Conservation (phyloP, 2,888 invertebrate species). For the Gandaritis pyraliata region DNA sequence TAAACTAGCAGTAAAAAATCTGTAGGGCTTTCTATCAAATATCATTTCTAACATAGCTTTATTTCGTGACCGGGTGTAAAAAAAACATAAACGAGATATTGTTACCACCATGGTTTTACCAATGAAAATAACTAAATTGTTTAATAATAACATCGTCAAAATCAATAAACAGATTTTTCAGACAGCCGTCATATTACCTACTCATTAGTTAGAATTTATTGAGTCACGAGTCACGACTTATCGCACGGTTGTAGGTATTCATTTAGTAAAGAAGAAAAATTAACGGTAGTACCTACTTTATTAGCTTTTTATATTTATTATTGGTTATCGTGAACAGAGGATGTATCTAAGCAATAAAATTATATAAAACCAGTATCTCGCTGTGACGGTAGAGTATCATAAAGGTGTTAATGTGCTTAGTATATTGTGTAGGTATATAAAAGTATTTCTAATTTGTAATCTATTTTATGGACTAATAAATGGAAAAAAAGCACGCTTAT, state of each 20-base stretch:
- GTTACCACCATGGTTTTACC: no score
- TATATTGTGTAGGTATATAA: constrained; percentile 5
- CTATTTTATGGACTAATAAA: background rate
- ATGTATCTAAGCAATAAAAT: constrained; percentile 19
- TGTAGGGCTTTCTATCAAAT: no score
- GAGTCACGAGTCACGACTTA: no score
- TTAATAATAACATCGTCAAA: no score
- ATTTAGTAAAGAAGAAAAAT: constrained; percentile 7
- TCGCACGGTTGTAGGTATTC: background rate
- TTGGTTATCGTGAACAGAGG: constrained; percentile 9
- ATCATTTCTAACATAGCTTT: no score
- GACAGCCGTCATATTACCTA: no score
- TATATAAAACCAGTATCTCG: constrained; percentile 12
- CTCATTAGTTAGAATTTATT: no score
- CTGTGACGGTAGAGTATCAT: constrained; percentile 6
- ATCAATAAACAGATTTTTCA: no score
- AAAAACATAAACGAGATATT: no score
- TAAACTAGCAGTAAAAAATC: no score
- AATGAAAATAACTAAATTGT: no score
- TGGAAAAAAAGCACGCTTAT: background rate
- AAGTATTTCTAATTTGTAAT: constrained; percentile 15
- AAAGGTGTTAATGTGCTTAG: constrained; percentile 22
- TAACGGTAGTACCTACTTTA: constrained; percentile 17
- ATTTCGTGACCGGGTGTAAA: no score
- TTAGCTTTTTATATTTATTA: constrained; percentile 10